phyloP scores from a whole-genome alignment of 2,797 vertebrate genomes.

The Menidia menidia region DNA sequence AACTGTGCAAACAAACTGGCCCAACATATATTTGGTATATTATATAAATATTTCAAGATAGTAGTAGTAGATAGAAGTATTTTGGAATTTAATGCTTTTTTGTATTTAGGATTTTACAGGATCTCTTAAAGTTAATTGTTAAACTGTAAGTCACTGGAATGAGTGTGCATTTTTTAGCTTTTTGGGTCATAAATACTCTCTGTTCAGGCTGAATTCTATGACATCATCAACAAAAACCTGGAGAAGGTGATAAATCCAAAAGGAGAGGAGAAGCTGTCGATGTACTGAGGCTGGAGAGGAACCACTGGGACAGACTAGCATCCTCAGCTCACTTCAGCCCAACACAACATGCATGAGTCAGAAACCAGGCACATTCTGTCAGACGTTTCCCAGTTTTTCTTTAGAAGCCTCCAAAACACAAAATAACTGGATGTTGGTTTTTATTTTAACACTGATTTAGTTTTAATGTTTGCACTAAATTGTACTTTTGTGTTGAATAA shows the following conservation, averaged over 20 bases:
- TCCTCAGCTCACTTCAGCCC: not conserved
- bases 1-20: too few species aligned
- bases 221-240: constrained; percentile 89
- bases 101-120: too few species aligned
- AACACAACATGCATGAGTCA: not conserved
- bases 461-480: constrained; percentile 43
- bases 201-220: constrained; percentile 88
- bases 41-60: too few species aligned
- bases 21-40: too few species aligned
- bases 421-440: constrained; percentile 13
- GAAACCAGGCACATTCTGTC: not conserved
- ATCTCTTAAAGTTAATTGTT: too few species aligned
- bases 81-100: too few species aligned
- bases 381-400: not conserved
- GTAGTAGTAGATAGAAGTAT: too few species aligned
- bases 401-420: constrained; percentile 1
- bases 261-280: constrained; percentile 92
- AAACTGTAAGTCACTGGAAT: too few species aligned
- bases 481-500: constrained; percentile 18
- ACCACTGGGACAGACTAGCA: not conserved
- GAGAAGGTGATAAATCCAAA: constrained; percentile 94
- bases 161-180: not conserved
- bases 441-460: constrained; percentile 21
- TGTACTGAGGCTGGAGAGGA: constrained; percentile 84
- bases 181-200: not conserved